Conservation (phyloP, 2,113 vertebrate genomes). For the Eurypyga helias region DNA sequence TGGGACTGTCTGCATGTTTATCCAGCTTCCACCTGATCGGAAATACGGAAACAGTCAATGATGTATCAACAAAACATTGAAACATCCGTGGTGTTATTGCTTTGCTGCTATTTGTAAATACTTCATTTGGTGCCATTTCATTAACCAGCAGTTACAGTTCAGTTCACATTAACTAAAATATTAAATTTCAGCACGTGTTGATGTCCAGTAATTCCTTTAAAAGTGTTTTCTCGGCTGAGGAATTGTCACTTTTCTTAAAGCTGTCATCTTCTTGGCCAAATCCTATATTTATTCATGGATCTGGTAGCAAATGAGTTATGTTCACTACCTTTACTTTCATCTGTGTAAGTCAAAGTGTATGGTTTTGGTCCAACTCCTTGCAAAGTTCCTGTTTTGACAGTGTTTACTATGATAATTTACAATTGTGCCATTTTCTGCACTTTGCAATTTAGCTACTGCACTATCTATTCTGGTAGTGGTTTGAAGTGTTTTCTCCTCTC, state of each 20-base stretch:
- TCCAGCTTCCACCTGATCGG: neutral
- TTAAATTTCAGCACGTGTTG: neutral
- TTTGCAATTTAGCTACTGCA: constrained; percentile 42
- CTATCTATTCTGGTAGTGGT: constrained; percentile 10
- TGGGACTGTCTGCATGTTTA: neutral
- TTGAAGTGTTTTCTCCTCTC: constrained; percentile 30
- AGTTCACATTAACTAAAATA: neutral
- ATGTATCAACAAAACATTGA: neutral
- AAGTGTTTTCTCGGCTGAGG: neutral
- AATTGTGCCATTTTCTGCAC: constrained; percentile 42
- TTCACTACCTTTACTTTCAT: constrained; percentile 16
- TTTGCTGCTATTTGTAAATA: neutral
- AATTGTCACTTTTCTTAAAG: neutral
- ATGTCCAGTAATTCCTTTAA: neutral
- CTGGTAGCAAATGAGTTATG: neutral
- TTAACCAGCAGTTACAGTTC: constrained; percentile 16
- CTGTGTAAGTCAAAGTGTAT: constrained; percentile 27
- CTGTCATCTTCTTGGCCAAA: neutral
- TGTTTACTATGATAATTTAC: constrained; percentile 57
- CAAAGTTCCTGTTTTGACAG: constrained; percentile 36
- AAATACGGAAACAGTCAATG: neutral
- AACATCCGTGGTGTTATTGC: neutral
- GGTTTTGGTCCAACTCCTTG: constrained; percentile 13
- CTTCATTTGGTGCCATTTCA: neutral
- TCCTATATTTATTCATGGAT: neutral